Evolutionary conservation across 2,888 invertebrate genomes (phyloP), one percentile per base, ranked within the genome.

Genomic region (Agrotis ipsilon): DNA sequence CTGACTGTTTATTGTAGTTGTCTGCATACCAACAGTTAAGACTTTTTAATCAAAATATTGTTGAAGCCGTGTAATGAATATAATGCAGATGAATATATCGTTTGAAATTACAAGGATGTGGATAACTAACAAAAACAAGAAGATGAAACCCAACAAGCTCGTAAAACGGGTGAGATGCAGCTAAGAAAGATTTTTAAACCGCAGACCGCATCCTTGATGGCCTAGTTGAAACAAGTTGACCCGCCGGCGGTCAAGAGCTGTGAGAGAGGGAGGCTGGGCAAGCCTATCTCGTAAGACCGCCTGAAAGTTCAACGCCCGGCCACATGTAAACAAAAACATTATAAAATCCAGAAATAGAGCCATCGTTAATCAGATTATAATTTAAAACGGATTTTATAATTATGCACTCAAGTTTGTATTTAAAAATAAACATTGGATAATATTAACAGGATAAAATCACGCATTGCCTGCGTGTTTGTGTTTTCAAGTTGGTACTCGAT

Each of bases 181-280:
- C 62, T 63, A 65, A 76, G 75, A 80, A 78, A 85, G 75, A 85
- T 76, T 83, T 79, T 79, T 75, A 75, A 82, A 85, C 90, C 89
- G 78, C 89, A 87, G 55, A 81, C 88, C 90, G 82, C 91, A 91
- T 87, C 88, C 81, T 71, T 79, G 73, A 75, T 74, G 81, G 78
- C 80, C 76, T 80, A 82, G 83, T 85, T 83, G 82, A 81, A 86
- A 85, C 88, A 83, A 88, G 88, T 86, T 82, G 61, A 80, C 87
- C 88, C 88, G 75, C 89, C 83, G 72, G 72, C 75, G 69, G 82
- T 75, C 81, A 82, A 79, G 81, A 82, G 66, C 82, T 72, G 80
- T 72, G 76, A 79, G 71, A 68, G 81, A 80, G 58, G 65, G 62
- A 76, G 76, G 67, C 61, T 52, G 43, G 61, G 72, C 57, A 59